Percentiles rank a stretch among this genome's conserved stretches.
phyloP scores from a whole-genome alignment of 2,888 invertebrate genomes.

The Lycaena phlaeas region DNA sequence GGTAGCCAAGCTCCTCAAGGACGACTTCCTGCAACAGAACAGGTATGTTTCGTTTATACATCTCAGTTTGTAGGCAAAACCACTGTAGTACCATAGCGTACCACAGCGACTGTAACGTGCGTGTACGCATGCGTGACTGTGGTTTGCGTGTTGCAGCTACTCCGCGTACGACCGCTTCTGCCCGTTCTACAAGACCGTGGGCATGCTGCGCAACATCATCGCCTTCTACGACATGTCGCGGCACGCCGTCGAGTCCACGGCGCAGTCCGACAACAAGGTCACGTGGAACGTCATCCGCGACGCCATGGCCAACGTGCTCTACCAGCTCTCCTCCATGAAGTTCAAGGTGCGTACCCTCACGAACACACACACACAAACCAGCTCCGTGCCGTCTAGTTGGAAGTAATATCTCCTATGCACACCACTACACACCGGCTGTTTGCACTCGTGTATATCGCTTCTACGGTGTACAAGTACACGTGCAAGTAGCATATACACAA shows the following conservation, averaged over 20 bases:
- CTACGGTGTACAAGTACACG: neutral
- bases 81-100: too few species aligned
- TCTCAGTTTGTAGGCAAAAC: too few species aligned
- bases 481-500: too few species aligned
- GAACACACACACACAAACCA: too few species aligned
- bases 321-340: conserved; percentile 99
- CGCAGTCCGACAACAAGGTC: conserved; percentile 97
- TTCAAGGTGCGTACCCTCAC: conserved; percentile 86
- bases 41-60: too few species aligned
- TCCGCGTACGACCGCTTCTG: conserved; percentile 97
- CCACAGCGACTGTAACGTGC: neutral
- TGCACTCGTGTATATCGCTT: neutral
- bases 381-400: too few species aligned
- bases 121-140: neutral
- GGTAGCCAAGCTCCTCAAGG: conserved; percentile 97
- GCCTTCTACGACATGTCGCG: conserved; percentile 98
- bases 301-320: conserved; percentile 95
- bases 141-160: conserved; percentile 73
- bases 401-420: too few species aligned
- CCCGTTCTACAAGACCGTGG: conserved; percentile 99
- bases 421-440: too few species aligned
- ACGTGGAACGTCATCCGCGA: conserved; percentile 99
- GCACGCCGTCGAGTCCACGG: conserved; percentile 97
- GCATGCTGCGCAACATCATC: conserved; percentile 99
- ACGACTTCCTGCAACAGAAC: conserved; percentile 99